Evolutionary conservation across 92 coral and sea anemone species (phyloP).

Genomic region (Porites cylindrica): DNA sequence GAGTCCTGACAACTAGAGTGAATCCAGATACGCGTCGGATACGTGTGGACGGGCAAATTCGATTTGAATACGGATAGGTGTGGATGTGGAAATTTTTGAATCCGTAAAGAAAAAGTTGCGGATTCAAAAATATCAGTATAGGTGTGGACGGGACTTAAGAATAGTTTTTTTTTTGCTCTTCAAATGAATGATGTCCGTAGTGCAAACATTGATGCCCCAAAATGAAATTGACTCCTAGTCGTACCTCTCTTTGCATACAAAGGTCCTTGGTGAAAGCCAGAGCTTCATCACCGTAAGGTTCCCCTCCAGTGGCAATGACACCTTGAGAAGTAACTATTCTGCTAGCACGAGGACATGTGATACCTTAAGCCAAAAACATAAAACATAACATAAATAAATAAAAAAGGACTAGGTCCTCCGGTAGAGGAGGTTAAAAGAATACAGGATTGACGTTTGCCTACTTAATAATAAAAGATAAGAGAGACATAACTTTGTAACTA

Average conservation of each 20-base stretch:
- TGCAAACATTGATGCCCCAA: neutral
- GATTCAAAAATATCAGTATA: too few relatives aligned
- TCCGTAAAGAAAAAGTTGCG: too few relatives aligned
- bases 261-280: constrained; percentile 82
- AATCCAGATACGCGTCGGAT: too few relatives aligned
- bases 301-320: constrained; percentile 86
- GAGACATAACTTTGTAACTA: too few relatives aligned
- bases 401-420: neutral
- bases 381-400: neutral
- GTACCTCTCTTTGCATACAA: constrained; percentile 73
- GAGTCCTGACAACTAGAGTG: too few relatives aligned
- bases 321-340: constrained; percentile 85
- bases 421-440: too few relatives aligned
- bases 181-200: neutral
- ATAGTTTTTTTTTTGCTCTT: neutral
- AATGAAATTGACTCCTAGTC: neutral
- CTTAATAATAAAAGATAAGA: too few relatives aligned
- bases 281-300: constrained; percentile 89
- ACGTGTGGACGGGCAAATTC: too few relatives aligned
- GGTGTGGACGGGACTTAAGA: too few relatives aligned
- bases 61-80: too few relatives aligned
- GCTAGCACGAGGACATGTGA: constrained; percentile 93
- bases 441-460: too few relatives aligned
- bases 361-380: constrained; percentile 52
- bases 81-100: too few relatives aligned